Base-by-base conservation (phyloP, 2,888 invertebrate species). In the Tachina grossa region DNA sequence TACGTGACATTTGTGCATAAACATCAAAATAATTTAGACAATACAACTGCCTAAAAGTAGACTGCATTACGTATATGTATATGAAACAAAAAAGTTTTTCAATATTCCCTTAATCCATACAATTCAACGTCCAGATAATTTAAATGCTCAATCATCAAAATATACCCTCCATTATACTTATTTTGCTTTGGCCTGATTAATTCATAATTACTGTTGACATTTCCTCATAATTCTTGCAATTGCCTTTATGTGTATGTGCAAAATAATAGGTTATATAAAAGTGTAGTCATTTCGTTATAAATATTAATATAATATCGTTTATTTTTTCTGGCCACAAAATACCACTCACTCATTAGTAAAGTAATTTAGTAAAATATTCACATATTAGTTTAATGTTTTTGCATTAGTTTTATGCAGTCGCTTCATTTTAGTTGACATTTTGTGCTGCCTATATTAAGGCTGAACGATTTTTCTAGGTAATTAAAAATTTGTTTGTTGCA, bases 131-230 rank as follows among this genome's bases (percentile, higher is more conserved):
- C 41, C 31, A 13, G 16, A 47, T 47, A 57, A 53, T 22, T 66
- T 6, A 13, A n/a, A 1, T 16, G 9, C 4, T 16, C 31, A 41
- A 41, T 39, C 57, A 57, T 49, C 43, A 4, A 47, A 1, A 43
- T 2, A 59, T 59, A 19, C 16, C 41, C 4, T 14, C 22, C 19
- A 49, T 41, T 68, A 59, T 65, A 22, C 22, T 51, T 8, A 61
- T 43, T 9, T 69, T 59, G 4, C 3, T 31, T 6, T n/a, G 61
- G 13, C 16, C 43, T 61, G 43, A 63, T 77, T 83, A 71, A 77
- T 77, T 72, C 65, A 77, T 83, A 66, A 77, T 72, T 83, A 43
- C n/a, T 83, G 77, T 71, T 77, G 71, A 83, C 71, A 77, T 77
- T 71, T 83, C 57, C 51, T 71, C 76, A 72, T 59, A 41, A 71